Conservation (phyloP, 2,888 invertebrate genomes). For the Harpagoxenus sublaevis region DNA sequence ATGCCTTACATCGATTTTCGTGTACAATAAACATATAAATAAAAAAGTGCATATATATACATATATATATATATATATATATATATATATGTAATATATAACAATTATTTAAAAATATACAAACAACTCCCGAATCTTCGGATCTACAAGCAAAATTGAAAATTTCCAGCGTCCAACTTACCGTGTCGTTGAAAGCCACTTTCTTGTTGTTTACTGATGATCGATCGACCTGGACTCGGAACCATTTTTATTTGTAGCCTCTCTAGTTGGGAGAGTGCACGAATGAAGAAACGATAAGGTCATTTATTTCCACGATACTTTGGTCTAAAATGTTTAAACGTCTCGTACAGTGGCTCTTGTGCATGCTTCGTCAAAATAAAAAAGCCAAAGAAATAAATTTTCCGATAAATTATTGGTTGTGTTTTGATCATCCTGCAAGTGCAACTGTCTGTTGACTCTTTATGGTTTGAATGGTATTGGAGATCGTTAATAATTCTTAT, state of each 20-base stretch:
- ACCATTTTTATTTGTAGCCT: conserved; percentile 23
- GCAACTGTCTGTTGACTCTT: neutral
- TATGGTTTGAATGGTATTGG: neutral
- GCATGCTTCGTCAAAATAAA: neutral
- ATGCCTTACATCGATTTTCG: neutral
- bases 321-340: conserved; percentile 13
- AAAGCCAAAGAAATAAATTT: neutral
- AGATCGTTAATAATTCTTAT: neutral
- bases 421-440: neutral
- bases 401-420: neutral
- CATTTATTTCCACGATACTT: conserved; percentile 20
- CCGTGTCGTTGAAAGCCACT: neutral
- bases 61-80: too few species aligned
- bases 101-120: neutral
- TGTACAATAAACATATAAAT: neutral
- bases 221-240: conserved; percentile 37
- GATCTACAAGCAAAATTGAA: neutral
- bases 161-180: conserved; percentile 13
- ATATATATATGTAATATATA: neutral
- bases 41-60: neutral
- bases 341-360: neutral
- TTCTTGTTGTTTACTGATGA: conserved; percentile 34
- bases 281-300: conserved; percentile 9
- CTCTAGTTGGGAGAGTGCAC: conserved; percentile 4
- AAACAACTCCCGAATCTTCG: neutral